Evolutionary conservation across 2,797 vertebrate species (phyloP), one percentile per base, ranked within the genome.

Genomic region (Botia kubotai): DNA sequence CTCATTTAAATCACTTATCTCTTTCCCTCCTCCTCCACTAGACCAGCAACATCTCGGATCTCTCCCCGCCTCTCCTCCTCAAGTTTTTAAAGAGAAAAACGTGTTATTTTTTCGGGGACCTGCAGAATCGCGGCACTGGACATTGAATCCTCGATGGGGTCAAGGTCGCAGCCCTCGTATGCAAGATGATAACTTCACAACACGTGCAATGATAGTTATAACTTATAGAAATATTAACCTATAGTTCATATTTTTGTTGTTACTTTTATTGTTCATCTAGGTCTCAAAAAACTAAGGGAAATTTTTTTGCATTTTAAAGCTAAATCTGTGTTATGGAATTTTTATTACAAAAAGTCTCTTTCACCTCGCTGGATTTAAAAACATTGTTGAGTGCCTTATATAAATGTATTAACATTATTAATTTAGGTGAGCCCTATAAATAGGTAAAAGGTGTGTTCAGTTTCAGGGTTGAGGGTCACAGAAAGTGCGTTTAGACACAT

Each of bases 1-100:
- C 95, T 94, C 94, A 95, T 94, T 95, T 96, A 93, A 94, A 96
- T 95, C 96, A 95, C 96, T 96, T 95, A 94, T 95, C 96, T 95
- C 95, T 93, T 92, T 93, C 95, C 94, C 94, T 93, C 93, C 92
- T 91, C 36, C 36, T 86, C 88, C 89, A 75, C 87, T 82, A 83
- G 80, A 90, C 84, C 85, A 71, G 90, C 91, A 90, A 93, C 93
- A 89, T 90, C 89, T 17, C 89, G 55, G 90, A 88, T 88, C 91
- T 85, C 87, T 83, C 36, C 79, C 71, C 77, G 66, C 79, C 88
- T 73, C 82, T 90, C 86, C 84, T 88, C 72, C 89, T 88, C 94
- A 94, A 94, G 91, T 94, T 93, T 94, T 96, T 95, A 95, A 95
- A 96, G 94, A 93, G 91, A 90, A 91, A 92, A 92, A 92, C 91